Evolutionary conservation across 2,888 invertebrate genomes (phyloP), one percentile per base, ranked within the genome.

Genomic region (Sesamia inferens): DNA sequence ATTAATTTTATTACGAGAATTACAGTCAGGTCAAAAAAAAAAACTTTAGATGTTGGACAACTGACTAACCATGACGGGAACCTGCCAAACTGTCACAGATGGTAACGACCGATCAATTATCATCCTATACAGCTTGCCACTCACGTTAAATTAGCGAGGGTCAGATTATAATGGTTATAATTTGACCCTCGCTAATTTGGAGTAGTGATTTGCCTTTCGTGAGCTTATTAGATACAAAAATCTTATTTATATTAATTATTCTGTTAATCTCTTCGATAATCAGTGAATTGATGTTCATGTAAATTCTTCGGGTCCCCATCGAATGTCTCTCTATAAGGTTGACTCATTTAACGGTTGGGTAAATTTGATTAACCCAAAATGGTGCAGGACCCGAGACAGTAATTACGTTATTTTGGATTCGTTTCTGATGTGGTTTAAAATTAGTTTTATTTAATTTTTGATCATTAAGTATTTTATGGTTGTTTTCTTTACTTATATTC

Each of bases 181-280:
- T 22, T 13, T n/a, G 24, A 42, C n/a, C 55, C 19, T 11, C 19
- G 54, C 54, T 31, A 47, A 71, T 47, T 61, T 14, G 11, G 16
- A 48, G 39, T 39, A 24, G 31, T n/a, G 54, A 68, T 42, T 57
- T 61, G 13, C 13, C n/a, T 61, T 64, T 57, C 31, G 44, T 67
- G 78, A 76, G 47, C 59, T 67, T 51, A 75, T 31, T 2, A 2
- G 31, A 31, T 71, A 51, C 54, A 78, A 72, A 71, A 11, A 24
- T 55, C 65, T 68, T 74, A 74, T 79, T 76, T 73, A 64, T 73
- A 58, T 75, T 79, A 70, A 81, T 85, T 79, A 57, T 13, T 67
- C 73, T 51, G 61, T 75, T 79, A 70, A 79, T 78, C 72, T 69
- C 19, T 6, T 22, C 64, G 63, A 71, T 78, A 76, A 76, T 74